Base-by-base conservation (phyloP, 2,113 vertebrate genomes). In the Melanocharis versteri region DNA sequence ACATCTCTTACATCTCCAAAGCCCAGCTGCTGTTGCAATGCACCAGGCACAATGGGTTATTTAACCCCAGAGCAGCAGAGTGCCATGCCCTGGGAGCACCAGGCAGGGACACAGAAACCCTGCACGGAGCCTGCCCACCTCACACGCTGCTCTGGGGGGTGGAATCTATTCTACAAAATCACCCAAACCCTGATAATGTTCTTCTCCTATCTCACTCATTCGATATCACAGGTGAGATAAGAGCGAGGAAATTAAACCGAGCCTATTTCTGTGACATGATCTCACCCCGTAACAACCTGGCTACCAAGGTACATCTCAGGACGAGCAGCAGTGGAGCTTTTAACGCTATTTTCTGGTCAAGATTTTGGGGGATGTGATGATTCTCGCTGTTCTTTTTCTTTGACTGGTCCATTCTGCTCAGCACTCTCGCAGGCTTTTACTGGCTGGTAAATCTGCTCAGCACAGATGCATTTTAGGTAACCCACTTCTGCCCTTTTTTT, bases 181-280 rank as follows among this genome's bases (percentile, higher is more conserved):
- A 79, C 65, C 22, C 61, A 60, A 76, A 56, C 3, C 35, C 80
- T 6, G 40, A 7, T 15, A 20, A 2, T 54, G 53, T 15, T 61
- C 66, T 44, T n/a, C 77, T 23, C 50, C 35, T 2, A 3, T 28
- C 56, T 88, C 77, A 11, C 81, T 75, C 75, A 78, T 50, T 92
- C 0, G 2, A 33, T 54, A 76, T 16, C 68, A 57, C 72, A 75
- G 50, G 66, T 44, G 81, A 96, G 77, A 78, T 60, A 92, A 89
- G 73, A 93, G 83, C 0, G 1, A 92, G 78, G 48, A 92, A 96
- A 95, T 83, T 80, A 78, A 94, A 80, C 57, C 8, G 0, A 84
- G n/a, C 50, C 68, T 96, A 89, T 92, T 95, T 93, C 89, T 91
- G 89, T 91, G 91, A 94, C 81, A 89, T 78, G 93, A 89, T 71